phyloP scores from a whole-genome alignment of 2,797 vertebrate genomes.

The Eidolon dupreanum region DNA sequence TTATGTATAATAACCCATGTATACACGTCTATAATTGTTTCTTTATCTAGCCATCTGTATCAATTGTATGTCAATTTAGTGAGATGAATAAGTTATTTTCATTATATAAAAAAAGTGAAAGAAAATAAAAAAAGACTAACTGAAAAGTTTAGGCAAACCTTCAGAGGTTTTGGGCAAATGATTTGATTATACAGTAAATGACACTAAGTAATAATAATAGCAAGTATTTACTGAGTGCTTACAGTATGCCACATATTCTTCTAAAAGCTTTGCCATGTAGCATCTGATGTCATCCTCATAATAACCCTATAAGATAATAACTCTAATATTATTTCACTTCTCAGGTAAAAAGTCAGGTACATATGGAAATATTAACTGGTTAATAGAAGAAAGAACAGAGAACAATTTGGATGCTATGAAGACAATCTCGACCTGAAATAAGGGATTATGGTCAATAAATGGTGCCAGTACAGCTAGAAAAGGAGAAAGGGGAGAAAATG shows the following conservation, averaged over 20 bases:
- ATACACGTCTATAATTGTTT: not conserved
- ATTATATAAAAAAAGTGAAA: constrained; percentile 23
- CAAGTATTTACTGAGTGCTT: not conserved
- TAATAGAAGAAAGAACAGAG: not conserved
- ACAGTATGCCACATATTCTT: not conserved
- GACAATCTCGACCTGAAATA: not conserved
- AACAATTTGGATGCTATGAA: not conserved
- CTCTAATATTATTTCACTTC: not conserved
- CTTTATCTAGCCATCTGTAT: not conserved
- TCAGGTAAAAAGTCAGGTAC: not conserved
- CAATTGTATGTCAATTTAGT: not conserved
- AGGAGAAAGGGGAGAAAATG: not conserved
- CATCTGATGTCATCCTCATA: not conserved
- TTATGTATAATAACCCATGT: not conserved
- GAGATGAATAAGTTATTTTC: not conserved
- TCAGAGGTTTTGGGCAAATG: not conserved
- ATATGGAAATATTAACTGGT: not conserved
- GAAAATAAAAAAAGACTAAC: not conserved
- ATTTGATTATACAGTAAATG: not conserved
- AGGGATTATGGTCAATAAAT: not conserved
- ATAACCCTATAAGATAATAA: not conserved
- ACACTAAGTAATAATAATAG: not conserved
- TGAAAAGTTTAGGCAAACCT: not conserved
- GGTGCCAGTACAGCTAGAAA: not conserved
- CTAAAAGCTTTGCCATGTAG: not conserved